A percentile compares a stretch with the other conserved stretches of the same genome.
phyloP scores from a whole-genome alignment of 2,888 invertebrate genomes.

The Apamea anceps region DNA sequence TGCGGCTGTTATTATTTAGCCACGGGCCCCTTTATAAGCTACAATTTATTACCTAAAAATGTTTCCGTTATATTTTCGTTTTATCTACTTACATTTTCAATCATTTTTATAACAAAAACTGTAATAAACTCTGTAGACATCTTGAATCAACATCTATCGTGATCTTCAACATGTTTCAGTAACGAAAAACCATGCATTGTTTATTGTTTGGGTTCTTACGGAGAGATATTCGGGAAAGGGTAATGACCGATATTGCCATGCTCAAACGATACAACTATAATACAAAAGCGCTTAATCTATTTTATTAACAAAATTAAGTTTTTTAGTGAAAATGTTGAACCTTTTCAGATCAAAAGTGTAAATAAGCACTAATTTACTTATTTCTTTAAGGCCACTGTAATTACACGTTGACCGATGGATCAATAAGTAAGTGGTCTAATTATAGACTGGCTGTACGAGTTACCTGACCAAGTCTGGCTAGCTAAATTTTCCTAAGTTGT shows the following conservation, averaged over 20 bases:
- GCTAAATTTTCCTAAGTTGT: slow-evolving; percentile 21
- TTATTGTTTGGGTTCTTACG: not conserved
- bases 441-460: slow-evolving; percentile 5
- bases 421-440: slow-evolving; percentile 35
- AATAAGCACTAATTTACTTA: slow-evolving; percentile 16
- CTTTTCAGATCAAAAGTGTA: slow-evolving; percentile 31
- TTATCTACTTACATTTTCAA: not conserved
- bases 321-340: slow-evolving; percentile 2
- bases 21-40: too few species aligned
- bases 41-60: not conserved
- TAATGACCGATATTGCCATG: not conserved
- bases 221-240: not conserved
- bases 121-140: not conserved
- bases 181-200: not conserved
- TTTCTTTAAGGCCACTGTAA: slow-evolving; percentile 25
- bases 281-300: slow-evolving; percentile 3
- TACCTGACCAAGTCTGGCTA: slow-evolving; percentile 29
- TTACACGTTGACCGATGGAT: slow-evolving; percentile 23
- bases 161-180: not conserved
- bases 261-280: not conserved
- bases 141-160: not conserved
- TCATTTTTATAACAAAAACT: not conserved
- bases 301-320: slow-evolving; percentile 25
- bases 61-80: not conserved
- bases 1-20: too few species aligned